Conservation (phyloP, 2,888 invertebrate species). For the Imbricaverruca yamaguchii region DNA sequence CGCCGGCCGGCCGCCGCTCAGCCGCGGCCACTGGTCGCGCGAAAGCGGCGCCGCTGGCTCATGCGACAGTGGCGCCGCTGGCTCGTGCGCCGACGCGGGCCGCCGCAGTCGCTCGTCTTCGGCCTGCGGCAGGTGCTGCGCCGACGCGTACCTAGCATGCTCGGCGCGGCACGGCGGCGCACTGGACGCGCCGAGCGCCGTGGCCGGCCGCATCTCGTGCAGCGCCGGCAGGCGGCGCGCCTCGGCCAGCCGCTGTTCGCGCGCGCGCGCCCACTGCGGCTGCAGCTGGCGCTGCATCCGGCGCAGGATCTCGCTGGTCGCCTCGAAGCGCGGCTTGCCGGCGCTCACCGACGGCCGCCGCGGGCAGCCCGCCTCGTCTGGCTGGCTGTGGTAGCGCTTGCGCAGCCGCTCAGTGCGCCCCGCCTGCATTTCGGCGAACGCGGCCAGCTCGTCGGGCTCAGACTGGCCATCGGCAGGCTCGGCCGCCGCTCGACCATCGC, state of each 20-base stretch:
- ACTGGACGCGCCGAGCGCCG: not conserved
- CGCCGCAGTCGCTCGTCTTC: not conserved
- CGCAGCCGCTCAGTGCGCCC: slow-evolving; percentile 72
- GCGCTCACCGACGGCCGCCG: slow-evolving; percentile 81
- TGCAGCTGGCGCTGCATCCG: slow-evolving; percentile 66
- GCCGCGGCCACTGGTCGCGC: not conserved
- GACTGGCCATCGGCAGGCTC: not conserved
- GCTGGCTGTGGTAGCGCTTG: slow-evolving; percentile 65
- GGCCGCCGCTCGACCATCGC: slow-evolving; percentile 21
- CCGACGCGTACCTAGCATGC: not conserved
- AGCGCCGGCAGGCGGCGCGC: not conserved
- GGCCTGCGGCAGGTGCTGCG: not conserved
- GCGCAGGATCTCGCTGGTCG: slow-evolving; percentile 66
- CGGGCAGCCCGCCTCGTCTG: slow-evolving; percentile 82
- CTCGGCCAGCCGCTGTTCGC: not conserved
- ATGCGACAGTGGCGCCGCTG: not conserved
- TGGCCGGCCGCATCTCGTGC: not conserved
- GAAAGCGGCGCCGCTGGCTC: not conserved
- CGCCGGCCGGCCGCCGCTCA: too few species aligned
- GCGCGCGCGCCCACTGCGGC: slow-evolving; percentile 33
- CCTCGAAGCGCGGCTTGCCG: slow-evolving; percentile 76
- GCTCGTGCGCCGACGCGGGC: not conserved
- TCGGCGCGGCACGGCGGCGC: not conserved
- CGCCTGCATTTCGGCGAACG: slow-evolving; percentile 77
- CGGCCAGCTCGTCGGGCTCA: slow-evolving; percentile 58